These are phyloP conservation scores for Heliothis subflexa DNA, from an alignment of 1,140 invertebrate genomes.

Conservation along the genomic window DNA sequence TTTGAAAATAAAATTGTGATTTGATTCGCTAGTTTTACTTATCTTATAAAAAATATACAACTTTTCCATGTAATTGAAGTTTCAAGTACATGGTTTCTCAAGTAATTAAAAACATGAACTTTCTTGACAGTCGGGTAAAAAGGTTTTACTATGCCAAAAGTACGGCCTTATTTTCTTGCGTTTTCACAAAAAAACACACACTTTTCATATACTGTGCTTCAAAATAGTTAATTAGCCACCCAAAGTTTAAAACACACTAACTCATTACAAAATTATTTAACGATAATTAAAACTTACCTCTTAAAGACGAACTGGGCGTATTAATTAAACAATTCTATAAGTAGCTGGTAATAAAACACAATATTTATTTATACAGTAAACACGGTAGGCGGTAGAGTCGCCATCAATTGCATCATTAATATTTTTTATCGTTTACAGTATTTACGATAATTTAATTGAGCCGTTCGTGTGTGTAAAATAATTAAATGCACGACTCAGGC, in stretches of 20 bases:
- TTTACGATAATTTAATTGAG: conserved; percentile 34
- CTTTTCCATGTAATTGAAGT: too few species aligned
- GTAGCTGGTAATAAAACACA: conserved; percentile 38
- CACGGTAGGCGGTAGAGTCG: conserved; percentile 31
- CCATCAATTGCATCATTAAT: conserved; percentile 36
- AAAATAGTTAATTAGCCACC: background rate
- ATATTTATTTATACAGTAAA: conserved; percentile 35
- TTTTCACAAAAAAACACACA: too few species aligned
- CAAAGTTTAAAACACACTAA: background rate
- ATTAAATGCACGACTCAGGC: conserved; percentile 11
- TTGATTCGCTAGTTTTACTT: too few species aligned
- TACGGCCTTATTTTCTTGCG: too few species aligned
- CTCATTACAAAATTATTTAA: conserved; percentile 18
- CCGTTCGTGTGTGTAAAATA: conserved; percentile 9
- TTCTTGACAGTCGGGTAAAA: too few species aligned
- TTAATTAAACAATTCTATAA: conserved; percentile 44
- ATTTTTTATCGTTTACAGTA: conserved; percentile 31
- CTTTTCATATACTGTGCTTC: background rate
- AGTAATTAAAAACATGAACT: too few species aligned
- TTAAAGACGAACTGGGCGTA: background rate
- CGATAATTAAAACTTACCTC: conserved; percentile 10
- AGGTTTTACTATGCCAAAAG: too few species aligned
- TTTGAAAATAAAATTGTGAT: too few species aligned
- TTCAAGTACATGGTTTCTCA: too few species aligned
- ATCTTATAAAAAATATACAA: too few species aligned